These are phyloP conservation scores for Tetranychus cinnabarinus DNA, from an alignment of 1,140 invertebrate genomes.

Conservation along the genomic window DNA sequence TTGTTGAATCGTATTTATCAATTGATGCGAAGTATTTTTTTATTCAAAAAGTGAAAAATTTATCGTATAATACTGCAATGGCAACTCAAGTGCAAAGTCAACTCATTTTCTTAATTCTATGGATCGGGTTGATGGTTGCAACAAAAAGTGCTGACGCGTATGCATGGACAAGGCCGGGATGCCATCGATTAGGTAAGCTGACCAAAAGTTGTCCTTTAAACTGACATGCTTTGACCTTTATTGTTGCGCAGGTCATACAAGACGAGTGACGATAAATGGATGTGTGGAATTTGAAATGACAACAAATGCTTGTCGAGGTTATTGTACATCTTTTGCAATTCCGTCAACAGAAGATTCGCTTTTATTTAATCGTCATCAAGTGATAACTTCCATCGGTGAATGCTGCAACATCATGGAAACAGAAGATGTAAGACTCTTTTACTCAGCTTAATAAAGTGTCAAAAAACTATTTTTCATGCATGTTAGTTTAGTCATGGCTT, in stretches of 20 bases:
- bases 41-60: too few species aligned
- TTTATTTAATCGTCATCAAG: slow-evolving; percentile 31
- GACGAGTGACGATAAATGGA: slow-evolving; percentile 48
- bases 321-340: slow-evolving; percentile 54
- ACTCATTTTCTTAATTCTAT: not conserved
- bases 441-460: not conserved
- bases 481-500: not conserved
- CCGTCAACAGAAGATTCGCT: slow-evolving; percentile 31
- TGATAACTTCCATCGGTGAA: slow-evolving; percentile 57
- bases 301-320: slow-evolving; percentile 62
- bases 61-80: too few species aligned
- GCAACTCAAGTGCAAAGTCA: too few species aligned
- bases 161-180: not conserved
- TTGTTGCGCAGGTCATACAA: slow-evolving; percentile 37
- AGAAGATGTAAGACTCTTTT: slow-evolving; percentile 35
- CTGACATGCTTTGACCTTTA: not conserved
- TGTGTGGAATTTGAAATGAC: slow-evolving; percentile 59
- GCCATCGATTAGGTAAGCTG: not conserved
- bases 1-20: too few species aligned
- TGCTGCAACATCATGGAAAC: slow-evolving; percentile 72
- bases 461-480: not conserved
- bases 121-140: not conserved
- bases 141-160: not conserved
- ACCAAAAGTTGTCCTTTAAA: not conserved
- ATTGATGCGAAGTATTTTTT: too few species aligned